A percentile compares a stretch with the other conserved stretches of the same genome.
These are phyloP conservation scores for Hemiscyllium ocellatum DNA, from an alignment of 2,113 vertebrate genomes.

Conservation along the genomic window DNA sequence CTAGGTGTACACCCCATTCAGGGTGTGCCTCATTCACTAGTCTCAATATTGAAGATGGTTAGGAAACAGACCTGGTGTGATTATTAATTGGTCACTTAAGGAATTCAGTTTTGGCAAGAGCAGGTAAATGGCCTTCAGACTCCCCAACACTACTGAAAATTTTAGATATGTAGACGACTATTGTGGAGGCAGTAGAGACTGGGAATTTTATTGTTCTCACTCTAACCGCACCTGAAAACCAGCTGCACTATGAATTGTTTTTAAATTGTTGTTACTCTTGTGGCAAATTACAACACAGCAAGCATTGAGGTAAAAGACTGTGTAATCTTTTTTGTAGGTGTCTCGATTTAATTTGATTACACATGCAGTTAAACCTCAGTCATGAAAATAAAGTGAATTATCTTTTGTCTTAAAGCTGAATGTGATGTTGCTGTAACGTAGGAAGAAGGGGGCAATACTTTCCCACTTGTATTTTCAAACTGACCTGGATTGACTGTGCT, in stretches of 20 bases:
- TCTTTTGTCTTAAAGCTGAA: neutral
- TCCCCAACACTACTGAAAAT: neutral
- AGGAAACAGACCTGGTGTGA: too few species aligned
- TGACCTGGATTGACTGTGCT: too few species aligned
- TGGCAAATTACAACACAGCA: neutral
- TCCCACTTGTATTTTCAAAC: neutral
- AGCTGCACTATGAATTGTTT: neutral
- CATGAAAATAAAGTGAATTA: neutral
- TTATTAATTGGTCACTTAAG: neutral
- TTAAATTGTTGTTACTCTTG: neutral
- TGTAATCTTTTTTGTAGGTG: neutral
- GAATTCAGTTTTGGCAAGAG: neutral
- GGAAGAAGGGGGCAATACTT: neutral
- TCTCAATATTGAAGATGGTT: too few species aligned
- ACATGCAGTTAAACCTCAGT: neutral
- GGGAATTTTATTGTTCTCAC: neutral
- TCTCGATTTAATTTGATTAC: neutral
- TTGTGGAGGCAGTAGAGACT: too few species aligned
- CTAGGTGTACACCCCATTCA: too few species aligned
- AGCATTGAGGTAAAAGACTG: neutral
- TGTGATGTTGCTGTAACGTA: neutral
- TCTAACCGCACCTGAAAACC: neutral
- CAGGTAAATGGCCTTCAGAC: too few species aligned
- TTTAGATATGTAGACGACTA: neutral
- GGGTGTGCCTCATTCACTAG: too few species aligned